Evolutionary conservation across 2,888 invertebrate species (phyloP), one percentile per base, ranked within the genome.

Genomic region (Synanthedon myopaeformis): DNA sequence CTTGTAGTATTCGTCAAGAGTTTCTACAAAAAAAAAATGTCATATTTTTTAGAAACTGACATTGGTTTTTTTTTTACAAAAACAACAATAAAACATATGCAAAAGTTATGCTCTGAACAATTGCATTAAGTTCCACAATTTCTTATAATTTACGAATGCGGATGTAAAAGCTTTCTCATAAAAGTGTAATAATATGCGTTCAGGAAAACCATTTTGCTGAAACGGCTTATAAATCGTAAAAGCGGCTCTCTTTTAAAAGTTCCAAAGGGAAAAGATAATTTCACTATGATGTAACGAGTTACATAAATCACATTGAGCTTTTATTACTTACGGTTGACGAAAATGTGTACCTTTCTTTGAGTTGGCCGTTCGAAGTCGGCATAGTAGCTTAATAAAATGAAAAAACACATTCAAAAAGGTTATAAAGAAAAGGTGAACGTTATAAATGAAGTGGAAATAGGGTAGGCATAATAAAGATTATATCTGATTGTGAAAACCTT

Each of bases 191-290:
- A 58, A 56, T 55, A 54, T 54, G 52, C 53, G 55, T 56, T 53
- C 56, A 45, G 19, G 59, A 45, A 55, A 57, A 54, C 57, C 57
- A 59, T 62, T 60, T 58, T 55, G 57, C 58, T 57, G 58, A 55
- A 59, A 57, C 55, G 54, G 53, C 59, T 59, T 57, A 58, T 61
- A 59, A 59, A 62, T 59, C 57, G 53, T 55, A 53, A 41, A 14
- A 14, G 23, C 52, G 50, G 42, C 55, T 52, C 28, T 55, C 53
- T 52, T 51, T 57, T 53, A 55, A 56, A 57, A 56, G 55, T 55
- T 52, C 51, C 49, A 19, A 49, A 54, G 52, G 51, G 51, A 54
- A 56, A 53, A 53, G 57, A 57, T 57, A 57, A 57, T 57, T 57
- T 42, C 52, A 55, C 55, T 53, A 55, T 53, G 12, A 52, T 55